Evolutionary conservation across 1,140 invertebrate genomes (phyloP).

Genomic region (Anoplolepis gracilipes): DNA sequence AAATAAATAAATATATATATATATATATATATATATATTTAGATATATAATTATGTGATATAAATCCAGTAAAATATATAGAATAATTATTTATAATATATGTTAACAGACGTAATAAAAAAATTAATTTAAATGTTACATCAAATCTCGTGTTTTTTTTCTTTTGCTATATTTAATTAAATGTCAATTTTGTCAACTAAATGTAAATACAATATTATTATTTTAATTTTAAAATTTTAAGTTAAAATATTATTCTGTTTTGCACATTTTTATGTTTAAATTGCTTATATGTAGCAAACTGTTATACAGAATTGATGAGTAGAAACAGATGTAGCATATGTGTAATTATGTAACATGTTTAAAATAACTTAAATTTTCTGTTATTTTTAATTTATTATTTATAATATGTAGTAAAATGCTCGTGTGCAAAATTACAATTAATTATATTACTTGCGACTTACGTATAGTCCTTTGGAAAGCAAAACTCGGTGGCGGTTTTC

Average conservation of each 20-base stretch:
- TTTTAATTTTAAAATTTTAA: not conserved
- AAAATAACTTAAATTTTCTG: not conserved
- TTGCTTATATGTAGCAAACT: not conserved
- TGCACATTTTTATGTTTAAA: not conserved
- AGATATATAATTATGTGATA: not conserved
- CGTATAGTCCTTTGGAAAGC: slow-evolving; percentile 86
- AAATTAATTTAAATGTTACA: too few relatives aligned
- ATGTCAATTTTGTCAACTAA: too few relatives aligned
- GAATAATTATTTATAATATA: too few relatives aligned
- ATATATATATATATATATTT: not conserved
- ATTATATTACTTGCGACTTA: slow-evolving; percentile 68
- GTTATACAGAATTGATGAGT: not conserved
- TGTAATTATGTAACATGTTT: not conserved
- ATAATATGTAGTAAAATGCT: not conserved
- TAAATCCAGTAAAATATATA: too few relatives aligned
- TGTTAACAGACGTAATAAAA: too few relatives aligned
- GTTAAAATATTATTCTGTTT: not conserved
- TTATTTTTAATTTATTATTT: not conserved
- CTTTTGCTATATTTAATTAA: too few relatives aligned
- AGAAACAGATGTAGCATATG: not conserved
- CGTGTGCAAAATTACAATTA: not conserved
- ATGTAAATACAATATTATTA: not conserved
- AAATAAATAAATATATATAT: not conserved
- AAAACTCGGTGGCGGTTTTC: slow-evolving; percentile 85
- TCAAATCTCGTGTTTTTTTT: too few relatives aligned